Evolutionary conservation across 1,140 invertebrate species (phyloP).

Genomic region (Drosophila trapezifrons): DNA sequence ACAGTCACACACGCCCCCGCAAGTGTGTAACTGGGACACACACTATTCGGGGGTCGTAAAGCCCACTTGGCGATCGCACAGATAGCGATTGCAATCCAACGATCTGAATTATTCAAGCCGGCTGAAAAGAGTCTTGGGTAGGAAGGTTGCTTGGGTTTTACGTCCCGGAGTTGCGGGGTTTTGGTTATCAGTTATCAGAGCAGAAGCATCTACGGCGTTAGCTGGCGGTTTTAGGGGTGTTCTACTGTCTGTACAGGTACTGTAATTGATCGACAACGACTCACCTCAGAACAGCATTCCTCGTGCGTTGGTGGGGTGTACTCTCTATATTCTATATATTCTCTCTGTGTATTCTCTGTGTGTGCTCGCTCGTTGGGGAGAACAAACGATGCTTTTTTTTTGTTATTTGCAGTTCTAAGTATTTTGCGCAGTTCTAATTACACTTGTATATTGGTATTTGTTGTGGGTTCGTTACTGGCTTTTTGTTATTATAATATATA

Average conservation of each 20-base stretch:
- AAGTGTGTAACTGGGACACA: constrained; percentile 73
- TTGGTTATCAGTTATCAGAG: constrained; percentile 37
- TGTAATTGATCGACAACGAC: constrained; percentile 28
- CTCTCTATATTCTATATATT: constrained; percentile 1
- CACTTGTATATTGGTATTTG: constrained; percentile 32
- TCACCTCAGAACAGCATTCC: constrained; percentile 61
- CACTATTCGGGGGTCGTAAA: constrained; percentile 71
- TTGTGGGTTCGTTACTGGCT: constrained; percentile 23
- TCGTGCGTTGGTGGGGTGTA: constrained; percentile 38
- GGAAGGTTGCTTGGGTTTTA: constrained; percentile 27
- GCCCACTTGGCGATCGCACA: constrained; percentile 26
- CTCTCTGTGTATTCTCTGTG: neutral
- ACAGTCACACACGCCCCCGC: constrained; percentile 46
- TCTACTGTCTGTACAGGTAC: constrained; percentile 28
- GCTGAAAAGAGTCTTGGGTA: constrained; percentile 15
- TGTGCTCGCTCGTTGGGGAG: constrained; percentile 4
- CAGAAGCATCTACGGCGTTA: constrained; percentile 45
- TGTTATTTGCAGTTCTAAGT: constrained; percentile 45
- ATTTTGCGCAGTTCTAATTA: constrained; percentile 79
- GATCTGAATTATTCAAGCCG: constrained; percentile 63
- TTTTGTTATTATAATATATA: constrained; percentile 36
- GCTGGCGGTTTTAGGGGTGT: constrained; percentile 29
- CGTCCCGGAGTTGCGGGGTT: constrained; percentile 19
- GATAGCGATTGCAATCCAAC: constrained; percentile 47
- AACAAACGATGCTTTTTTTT: constrained; percentile 17